Evolutionary conservation across 2,797 vertebrate genomes (phyloP).

Genomic region (Gobionotothen gibberifrons): DNA sequence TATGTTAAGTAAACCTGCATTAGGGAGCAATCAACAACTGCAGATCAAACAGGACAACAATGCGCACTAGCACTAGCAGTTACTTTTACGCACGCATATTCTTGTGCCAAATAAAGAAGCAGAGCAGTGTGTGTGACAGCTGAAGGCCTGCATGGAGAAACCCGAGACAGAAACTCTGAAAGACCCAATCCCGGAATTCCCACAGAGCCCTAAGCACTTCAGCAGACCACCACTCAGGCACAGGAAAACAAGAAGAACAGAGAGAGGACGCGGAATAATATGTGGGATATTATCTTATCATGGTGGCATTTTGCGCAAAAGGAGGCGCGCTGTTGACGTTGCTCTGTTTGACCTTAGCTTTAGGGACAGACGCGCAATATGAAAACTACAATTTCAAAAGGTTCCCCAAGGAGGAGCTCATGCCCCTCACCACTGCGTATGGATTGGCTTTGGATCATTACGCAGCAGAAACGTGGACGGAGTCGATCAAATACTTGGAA

Average conservation of each 20-base stretch:
- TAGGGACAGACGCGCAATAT: conserved; percentile 77
- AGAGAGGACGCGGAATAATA: neutral
- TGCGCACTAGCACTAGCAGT: neutral
- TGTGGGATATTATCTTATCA: conserved; percentile 39
- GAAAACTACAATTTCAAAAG: conserved; percentile 87
- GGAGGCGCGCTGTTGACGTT: neutral
- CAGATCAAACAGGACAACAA: neutral
- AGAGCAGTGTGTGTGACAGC: conserved; percentile 33
- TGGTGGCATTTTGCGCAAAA: conserved; percentile 46
- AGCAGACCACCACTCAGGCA: conserved; percentile 52
- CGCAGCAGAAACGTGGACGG: conserved; percentile 86
- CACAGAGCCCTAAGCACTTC: conserved; percentile 56
- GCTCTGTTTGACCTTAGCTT: conserved; percentile 20
- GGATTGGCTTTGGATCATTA: conserved; percentile 85
- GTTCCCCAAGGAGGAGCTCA: conserved; percentile 83
- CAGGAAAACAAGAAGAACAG: neutral
- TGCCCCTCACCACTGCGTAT: conserved; percentile 85
- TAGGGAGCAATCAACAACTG: neutral
- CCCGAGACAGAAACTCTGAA: conserved; percentile 46
- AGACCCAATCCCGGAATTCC: conserved; percentile 60
- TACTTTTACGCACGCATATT: conserved; percentile 30
- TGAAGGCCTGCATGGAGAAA: conserved; percentile 55
- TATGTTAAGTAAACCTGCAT: neutral
- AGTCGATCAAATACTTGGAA: conserved; percentile 86
- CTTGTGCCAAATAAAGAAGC: conserved; percentile 46